These are phyloP conservation scores for Meiosimyza platycephala DNA, from an alignment of 2,888 invertebrate species.

Conservation along the genomic window DNA sequence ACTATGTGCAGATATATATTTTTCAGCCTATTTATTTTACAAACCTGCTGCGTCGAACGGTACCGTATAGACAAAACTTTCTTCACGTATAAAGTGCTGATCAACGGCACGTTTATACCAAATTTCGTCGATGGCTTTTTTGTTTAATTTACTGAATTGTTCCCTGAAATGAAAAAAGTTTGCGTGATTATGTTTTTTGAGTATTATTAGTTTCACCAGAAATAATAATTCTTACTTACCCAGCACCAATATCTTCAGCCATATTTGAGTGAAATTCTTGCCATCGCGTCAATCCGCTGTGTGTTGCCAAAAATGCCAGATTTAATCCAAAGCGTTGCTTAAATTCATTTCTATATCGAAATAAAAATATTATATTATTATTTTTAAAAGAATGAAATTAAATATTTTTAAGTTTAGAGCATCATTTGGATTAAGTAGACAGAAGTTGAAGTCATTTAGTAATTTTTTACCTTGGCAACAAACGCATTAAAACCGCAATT, in stretches of 20 bases:
- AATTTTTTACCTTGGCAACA: constrained; percentile 90
- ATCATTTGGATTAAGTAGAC: not conserved
- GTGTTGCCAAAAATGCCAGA: constrained; percentile 88
- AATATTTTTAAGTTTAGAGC: too few species aligned
- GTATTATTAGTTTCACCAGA: too few species aligned
- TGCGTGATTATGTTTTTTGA: not conserved
- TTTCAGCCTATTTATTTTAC: constrained; percentile 6
- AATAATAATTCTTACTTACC: too few species aligned
- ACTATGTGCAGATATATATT: not conserved
- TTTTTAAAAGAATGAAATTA: too few species aligned
- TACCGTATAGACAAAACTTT: constrained; percentile 85
- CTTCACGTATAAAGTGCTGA: constrained; percentile 81
- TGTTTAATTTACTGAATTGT: constrained; percentile 79
- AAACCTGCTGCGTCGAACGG: constrained; percentile 73
- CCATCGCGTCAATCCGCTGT: constrained; percentile 91
- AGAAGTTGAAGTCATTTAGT: not conserved
- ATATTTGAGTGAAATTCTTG: constrained; percentile 77
- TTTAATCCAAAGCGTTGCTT: constrained; percentile 87
- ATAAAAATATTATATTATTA: not conserved
- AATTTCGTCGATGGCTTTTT: constrained; percentile 85
- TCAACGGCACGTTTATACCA: constrained; percentile 92
- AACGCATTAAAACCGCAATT: constrained; percentile 93
- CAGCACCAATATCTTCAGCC: constrained; percentile 65
- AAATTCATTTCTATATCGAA: constrained; percentile 77
- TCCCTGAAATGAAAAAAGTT: constrained; percentile 68